Conservation (phyloP, 1,140 invertebrate genomes). For the Anthonomus grandis region DNA sequence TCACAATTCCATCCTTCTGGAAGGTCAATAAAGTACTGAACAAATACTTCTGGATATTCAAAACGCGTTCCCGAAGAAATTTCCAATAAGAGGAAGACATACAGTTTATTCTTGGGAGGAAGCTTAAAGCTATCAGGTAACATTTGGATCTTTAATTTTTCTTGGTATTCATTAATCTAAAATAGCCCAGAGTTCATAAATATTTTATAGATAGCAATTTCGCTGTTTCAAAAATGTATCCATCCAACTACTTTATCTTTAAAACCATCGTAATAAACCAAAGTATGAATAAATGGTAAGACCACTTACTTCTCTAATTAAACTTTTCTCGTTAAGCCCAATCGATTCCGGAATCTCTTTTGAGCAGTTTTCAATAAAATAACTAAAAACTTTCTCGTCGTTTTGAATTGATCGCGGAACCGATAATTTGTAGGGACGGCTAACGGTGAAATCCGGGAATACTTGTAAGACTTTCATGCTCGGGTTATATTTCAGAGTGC, state of each 20-base stretch:
- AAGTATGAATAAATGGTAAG: background rate
- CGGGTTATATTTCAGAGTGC: slow-evolving; percentile 37
- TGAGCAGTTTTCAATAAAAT: slow-evolving; percentile 29
- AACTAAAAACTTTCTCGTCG: slow-evolving; percentile 10
- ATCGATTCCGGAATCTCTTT: slow-evolving; percentile 19
- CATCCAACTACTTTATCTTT: background rate
- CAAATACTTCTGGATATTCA: slow-evolving; percentile 38
- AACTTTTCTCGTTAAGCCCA: slow-evolving; percentile 24
- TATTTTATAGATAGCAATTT: background rate
- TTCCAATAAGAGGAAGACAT: slow-evolving; percentile 39
- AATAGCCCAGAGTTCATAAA: slow-evolving; percentile 7
- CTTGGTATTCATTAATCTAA: slow-evolving; percentile 24
- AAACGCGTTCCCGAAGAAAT: slow-evolving; percentile 35
- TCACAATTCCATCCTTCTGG: slow-evolving; percentile 34
- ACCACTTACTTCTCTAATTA: slow-evolving; percentile 28
- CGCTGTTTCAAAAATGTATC: background rate
- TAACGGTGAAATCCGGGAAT: slow-evolving; percentile 42
- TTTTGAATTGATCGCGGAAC: too few species aligned
- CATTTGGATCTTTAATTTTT: slow-evolving; percentile 1
- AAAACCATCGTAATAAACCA: background rate
- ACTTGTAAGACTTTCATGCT: slow-evolving; percentile 31
- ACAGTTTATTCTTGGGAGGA: slow-evolving; percentile 36
- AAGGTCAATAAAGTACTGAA: slow-evolving; percentile 40
- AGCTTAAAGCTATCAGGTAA: slow-evolving; percentile 27
- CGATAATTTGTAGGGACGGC: slow-evolving; percentile 24